Conservation (phyloP, 2,888 invertebrate genomes). For the Nomada lathburiana region DNA sequence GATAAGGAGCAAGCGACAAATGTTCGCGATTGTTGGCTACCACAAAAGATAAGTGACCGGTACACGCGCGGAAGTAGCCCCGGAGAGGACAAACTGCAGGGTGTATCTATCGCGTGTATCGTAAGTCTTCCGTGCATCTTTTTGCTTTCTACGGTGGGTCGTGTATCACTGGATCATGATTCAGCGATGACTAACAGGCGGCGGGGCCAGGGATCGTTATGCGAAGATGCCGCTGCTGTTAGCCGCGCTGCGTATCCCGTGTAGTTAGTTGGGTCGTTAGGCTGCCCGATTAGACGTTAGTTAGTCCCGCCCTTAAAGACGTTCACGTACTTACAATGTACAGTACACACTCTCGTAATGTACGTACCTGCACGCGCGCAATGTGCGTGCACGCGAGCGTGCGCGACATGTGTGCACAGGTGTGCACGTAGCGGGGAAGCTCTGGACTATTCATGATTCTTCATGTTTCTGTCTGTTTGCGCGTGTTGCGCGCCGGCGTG, state of each 20-base stretch:
- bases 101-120: conserved; percentile 58
- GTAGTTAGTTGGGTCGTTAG: conserved; percentile 63
- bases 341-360: not conserved
- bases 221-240: conserved; percentile 52
- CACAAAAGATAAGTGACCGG: conserved; percentile 36
- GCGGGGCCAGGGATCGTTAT: conserved; percentile 52
- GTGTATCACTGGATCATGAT: conserved; percentile 66
- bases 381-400: not conserved
- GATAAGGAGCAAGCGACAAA: conserved; percentile 5
- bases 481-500: not conserved
- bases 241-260: conserved; percentile 46
- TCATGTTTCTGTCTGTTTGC: not conserved
- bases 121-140: conserved; percentile 54
- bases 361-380: too few relatives aligned
- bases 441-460: too few relatives aligned
- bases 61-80: conserved; percentile 50
- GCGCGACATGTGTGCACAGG: too few relatives aligned
- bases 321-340: not conserved
- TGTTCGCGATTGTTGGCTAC: conserved; percentile 14
- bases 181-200: conserved; percentile 72
- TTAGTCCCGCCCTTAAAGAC: conserved; percentile 53
- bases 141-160: conserved; percentile 40
- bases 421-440: too few relatives aligned
- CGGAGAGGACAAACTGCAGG: conserved; percentile 50
- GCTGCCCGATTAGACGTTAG: conserved; percentile 61